phyloP scores from a whole-genome alignment of 2,113 vertebrate species.

The Tachycineta bicolor region DNA sequence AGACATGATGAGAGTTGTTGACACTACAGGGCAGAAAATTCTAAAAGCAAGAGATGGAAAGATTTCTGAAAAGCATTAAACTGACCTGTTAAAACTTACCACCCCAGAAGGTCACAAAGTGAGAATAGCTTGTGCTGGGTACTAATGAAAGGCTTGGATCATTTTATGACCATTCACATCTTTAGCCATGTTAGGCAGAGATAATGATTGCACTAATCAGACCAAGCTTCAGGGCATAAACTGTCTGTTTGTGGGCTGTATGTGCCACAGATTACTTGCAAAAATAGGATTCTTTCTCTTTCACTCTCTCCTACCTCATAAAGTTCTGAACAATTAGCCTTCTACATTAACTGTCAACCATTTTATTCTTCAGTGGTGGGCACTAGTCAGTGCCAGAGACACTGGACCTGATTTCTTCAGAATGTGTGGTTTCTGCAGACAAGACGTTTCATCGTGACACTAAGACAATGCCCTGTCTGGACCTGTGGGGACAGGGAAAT shows the following conservation, averaged over 20 bases:
- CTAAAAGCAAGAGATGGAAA: conserved; percentile 20
- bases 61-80: not conserved
- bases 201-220: not conserved
- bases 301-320: not conserved
- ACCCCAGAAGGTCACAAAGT: not conserved
- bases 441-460: not conserved
- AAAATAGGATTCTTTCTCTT: not conserved
- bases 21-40: not conserved
- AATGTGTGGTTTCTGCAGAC: not conserved
- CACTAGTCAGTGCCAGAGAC: not conserved
- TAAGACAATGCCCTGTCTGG: not conserved
- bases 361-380: not conserved
- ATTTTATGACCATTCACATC: not conserved
- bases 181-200: not conserved
- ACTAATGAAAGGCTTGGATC: not conserved
- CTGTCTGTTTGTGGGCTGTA: not conserved
- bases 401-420: not conserved
- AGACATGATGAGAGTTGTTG: not conserved
- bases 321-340: not conserved
- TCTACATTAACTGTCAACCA: not conserved
- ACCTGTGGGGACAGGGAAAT: not conserved
- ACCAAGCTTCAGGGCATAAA: not conserved
- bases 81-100: not conserved
- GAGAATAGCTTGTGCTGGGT: not conserved
- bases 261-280: not conserved